Conservation (phyloP, 64 coral and sea anemone genomes). For the Exaiptasia diaphana region DNA sequence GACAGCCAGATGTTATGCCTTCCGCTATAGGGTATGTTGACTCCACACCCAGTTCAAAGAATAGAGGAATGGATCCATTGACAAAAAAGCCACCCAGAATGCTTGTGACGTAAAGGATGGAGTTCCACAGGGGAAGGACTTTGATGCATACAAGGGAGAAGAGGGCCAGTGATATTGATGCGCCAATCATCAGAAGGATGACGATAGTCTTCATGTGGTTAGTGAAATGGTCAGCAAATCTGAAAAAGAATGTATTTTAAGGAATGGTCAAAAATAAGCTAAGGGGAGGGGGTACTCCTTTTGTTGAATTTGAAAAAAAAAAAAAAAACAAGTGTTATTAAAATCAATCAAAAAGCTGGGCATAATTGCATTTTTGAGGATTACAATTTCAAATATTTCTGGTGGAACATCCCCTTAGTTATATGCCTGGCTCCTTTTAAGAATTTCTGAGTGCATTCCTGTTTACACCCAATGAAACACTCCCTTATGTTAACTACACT, state of each 20-base stretch:
- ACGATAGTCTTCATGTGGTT: conserved; percentile 83
- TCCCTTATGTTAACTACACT: no score
- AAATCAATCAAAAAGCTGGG: no score
- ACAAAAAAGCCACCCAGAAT: conserved; percentile 85
- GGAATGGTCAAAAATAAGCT: background rate
- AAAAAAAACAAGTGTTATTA: background rate
- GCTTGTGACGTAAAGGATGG: conserved; percentile 68
- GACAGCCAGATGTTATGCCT: conserved; percentile 79
- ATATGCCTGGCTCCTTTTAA: no score
- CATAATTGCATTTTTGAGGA: no score
- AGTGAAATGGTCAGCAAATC: conserved; percentile 93
- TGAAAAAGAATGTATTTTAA: conserved; percentile 32
- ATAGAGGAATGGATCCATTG: conserved; percentile 90
- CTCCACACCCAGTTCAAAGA: conserved; percentile 93
- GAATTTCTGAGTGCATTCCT: no score
- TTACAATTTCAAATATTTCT: no score
- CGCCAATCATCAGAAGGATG: conserved; percentile 52
- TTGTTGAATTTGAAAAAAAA: background rate
- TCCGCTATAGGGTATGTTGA: conserved; percentile 92
- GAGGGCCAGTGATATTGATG: conserved; percentile 53
- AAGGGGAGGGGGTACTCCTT: no score
- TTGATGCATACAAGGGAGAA: conserved; percentile 73
- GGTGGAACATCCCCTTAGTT: no score
- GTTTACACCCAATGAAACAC: no score
- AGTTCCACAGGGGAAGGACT: conserved; percentile 50